phyloP scores from a whole-genome alignment of 2,888 invertebrate genomes.

The Hetaerina titia region DNA sequence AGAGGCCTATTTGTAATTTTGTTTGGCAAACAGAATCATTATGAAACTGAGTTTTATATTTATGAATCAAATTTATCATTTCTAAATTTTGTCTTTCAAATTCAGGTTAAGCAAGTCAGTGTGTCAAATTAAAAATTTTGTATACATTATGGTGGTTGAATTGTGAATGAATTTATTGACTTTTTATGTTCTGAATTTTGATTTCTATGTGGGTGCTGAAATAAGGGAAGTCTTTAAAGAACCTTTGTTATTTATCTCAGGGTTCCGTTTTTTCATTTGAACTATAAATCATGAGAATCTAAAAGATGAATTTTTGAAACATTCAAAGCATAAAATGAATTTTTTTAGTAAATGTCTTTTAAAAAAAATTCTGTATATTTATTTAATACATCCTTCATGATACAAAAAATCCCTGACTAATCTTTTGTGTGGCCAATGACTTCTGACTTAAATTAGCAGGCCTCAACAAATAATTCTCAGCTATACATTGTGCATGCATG shows the following conservation, averaged over 20 bases:
- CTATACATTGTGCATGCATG: too few relatives aligned
- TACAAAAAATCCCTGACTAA: not conserved
- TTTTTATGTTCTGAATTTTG: slow-evolving; percentile 52
- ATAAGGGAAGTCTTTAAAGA: slow-evolving; percentile 63
- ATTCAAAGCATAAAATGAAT: slow-evolving; percentile 65
- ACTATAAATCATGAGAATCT: slow-evolving; percentile 65
- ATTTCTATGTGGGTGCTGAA: slow-evolving; percentile 65
- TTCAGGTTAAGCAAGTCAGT: slow-evolving; percentile 54
- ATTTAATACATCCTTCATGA: slow-evolving; percentile 17
- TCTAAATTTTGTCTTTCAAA: slow-evolving; percentile 60
- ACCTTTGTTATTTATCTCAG: slow-evolving; percentile 66
- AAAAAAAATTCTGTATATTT: slow-evolving; percentile 43
- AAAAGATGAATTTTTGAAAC: slow-evolving; percentile 64
- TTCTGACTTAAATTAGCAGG: too few relatives aligned
- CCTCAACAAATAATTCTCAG: too few relatives aligned
- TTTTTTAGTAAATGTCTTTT: slow-evolving; percentile 67
- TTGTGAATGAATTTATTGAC: slow-evolving; percentile 61
- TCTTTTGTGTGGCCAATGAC: too few relatives aligned
- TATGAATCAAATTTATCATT: slow-evolving; percentile 38
- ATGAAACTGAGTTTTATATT: slow-evolving; percentile 53
- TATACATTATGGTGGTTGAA: slow-evolving; percentile 54
- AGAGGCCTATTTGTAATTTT: slow-evolving; percentile 50
- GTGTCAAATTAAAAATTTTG: slow-evolving; percentile 53
- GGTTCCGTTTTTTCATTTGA: slow-evolving; percentile 64
- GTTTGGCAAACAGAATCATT: slow-evolving; percentile 40